phyloP scores from a whole-genome alignment of 2,797 vertebrate species.

The Sebastes iracundus region DNA sequence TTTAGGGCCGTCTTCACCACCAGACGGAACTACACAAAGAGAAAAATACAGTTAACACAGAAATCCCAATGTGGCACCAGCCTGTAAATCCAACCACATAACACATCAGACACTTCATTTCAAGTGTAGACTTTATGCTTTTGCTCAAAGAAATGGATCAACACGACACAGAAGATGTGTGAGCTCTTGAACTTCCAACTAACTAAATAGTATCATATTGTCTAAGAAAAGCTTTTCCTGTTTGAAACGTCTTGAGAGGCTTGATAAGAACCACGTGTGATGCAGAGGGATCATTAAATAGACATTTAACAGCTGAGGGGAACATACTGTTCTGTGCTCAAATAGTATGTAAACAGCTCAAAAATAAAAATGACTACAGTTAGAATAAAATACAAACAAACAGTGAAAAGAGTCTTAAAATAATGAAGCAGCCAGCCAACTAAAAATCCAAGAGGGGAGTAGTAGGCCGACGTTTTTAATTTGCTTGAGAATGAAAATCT shows the following conservation, averaged over 20 bases:
- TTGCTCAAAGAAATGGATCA: not conserved
- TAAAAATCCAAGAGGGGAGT: not conserved
- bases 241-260: conserved; percentile 14
- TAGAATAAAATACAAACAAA: not conserved
- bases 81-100: not conserved
- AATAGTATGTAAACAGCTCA: not conserved
- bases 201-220: not conserved
- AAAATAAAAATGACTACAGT: not conserved
- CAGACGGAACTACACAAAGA: conserved; percentile 89
- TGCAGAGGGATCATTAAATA: not conserved
- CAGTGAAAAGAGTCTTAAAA: not conserved
- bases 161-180: not conserved
- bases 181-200: not conserved
- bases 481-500: not conserved
- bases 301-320: not conserved
- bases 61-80: not conserved
- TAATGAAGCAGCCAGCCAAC: not conserved
- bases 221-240: conserved; percentile 40
- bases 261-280: conserved; percentile 46
- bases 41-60: conserved; percentile 10
- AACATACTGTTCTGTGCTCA: not conserved
- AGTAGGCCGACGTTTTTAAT: not conserved
- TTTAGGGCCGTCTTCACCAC: conserved; percentile 97
- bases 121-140: not conserved
- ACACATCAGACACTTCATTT: not conserved